Conservation (phyloP, 2,888 invertebrate species). For the Mayetiola destructor region DNA sequence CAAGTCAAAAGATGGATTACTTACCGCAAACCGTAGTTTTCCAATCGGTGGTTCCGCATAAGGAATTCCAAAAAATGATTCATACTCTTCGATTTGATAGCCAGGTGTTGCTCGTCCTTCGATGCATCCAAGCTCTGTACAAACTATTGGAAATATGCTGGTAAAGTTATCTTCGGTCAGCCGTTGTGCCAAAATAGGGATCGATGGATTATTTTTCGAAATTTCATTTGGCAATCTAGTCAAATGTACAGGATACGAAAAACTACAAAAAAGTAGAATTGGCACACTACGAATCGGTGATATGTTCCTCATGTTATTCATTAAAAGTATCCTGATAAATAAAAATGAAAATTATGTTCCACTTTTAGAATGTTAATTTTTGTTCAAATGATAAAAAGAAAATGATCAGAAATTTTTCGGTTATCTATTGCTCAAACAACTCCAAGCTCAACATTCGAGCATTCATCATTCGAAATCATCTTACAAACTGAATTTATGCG, state of each 20-base stretch:
- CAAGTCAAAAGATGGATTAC: slow-evolving; percentile 18
- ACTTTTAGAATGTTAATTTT: neutral
- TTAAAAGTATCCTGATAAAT: neutral
- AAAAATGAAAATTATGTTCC: neutral
- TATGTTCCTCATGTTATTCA: neutral
- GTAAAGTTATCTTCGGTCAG: neutral
- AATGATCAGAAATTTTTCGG: no score
- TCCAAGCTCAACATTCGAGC: no score
- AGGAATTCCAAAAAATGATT: slow-evolving; percentile 32
- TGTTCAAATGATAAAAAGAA: no score
- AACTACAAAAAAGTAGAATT: neutral
- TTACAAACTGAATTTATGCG: no score
- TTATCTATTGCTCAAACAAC: no score
- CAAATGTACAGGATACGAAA: neutral
- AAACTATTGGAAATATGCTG: slow-evolving; percentile 21
- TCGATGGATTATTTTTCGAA: neutral
- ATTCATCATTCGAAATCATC: no score
- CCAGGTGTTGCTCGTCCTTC: slow-evolving; percentile 25
- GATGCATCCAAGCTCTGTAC: slow-evolving; percentile 26
- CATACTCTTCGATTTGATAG: slow-evolving; percentile 24
- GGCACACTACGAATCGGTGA: neutral
- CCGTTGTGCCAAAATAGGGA: neutral
- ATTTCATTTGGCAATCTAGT: no score
- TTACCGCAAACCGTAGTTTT: slow-evolving; percentile 28
- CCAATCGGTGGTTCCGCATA: slow-evolving; percentile 30